Conservation (phyloP, 2,888 invertebrate species). For the Hecatera dysodea region DNA sequence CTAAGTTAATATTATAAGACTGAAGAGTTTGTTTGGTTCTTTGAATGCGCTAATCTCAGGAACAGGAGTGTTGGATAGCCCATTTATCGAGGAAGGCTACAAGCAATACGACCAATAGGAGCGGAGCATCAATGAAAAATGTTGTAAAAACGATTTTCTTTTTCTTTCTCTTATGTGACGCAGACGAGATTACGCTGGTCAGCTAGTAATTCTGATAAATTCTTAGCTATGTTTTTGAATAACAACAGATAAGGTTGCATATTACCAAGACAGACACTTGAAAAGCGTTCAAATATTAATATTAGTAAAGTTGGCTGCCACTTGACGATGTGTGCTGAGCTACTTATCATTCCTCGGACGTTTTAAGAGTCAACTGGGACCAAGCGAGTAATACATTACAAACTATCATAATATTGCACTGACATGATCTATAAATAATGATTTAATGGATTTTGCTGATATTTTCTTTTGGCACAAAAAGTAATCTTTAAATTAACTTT, state of each 20-base stretch:
- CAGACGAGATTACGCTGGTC: too few relatives aligned
- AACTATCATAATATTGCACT: slow-evolving; percentile 44
- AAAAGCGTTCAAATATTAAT: slow-evolving; percentile 31
- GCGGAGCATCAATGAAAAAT: too few relatives aligned
- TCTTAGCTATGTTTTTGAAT: neutral
- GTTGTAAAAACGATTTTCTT: too few relatives aligned
- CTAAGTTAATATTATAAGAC: too few relatives aligned
- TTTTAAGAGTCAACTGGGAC: slow-evolving; percentile 51
- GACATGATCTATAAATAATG: slow-evolving; percentile 41
- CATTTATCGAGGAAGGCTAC: too few relatives aligned
- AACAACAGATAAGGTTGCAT: neutral
- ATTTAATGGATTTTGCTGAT: neutral
- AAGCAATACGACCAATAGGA: too few relatives aligned
- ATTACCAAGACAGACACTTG: neutral
- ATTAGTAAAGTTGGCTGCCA: slow-evolving; percentile 25
- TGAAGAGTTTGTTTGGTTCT: too few relatives aligned
- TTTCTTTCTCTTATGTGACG: too few relatives aligned
- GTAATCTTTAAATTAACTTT: slow-evolving; percentile 1
- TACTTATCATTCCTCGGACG: slow-evolving; percentile 54
- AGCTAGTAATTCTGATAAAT: neutral
- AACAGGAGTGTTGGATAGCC: too few relatives aligned
- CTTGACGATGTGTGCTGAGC: slow-evolving; percentile 25
- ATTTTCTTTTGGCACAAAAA: neutral
- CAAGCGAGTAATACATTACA: slow-evolving; percentile 44
- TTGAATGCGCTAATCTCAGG: too few relatives aligned